phyloP scores from a whole-genome alignment of 1,140 invertebrate species.

The Homalodisca vitripennis region DNA sequence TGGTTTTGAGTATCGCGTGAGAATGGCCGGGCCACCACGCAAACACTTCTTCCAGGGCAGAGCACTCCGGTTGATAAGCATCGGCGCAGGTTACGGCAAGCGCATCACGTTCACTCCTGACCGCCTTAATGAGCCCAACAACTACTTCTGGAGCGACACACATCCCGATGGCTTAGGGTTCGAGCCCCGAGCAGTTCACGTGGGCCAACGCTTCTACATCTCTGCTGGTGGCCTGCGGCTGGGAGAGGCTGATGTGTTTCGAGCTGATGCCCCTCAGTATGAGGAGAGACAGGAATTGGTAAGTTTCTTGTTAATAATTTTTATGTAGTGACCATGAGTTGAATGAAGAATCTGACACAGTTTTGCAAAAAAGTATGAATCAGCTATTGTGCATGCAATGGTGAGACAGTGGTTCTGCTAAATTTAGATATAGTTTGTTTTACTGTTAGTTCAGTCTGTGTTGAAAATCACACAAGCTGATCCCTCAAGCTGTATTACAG shows the following conservation, averaged over 20 bases:
- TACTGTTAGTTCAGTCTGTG: too few species aligned
- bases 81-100: slow-evolving; percentile 76
- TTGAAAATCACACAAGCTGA: too few species aligned
- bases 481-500: too few species aligned
- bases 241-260: slow-evolving; percentile 61
- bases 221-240: slow-evolving; percentile 57
- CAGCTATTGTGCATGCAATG: too few species aligned
- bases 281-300: slow-evolving; percentile 61
- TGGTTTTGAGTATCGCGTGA: slow-evolving; percentile 70
- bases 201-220: slow-evolving; percentile 63
- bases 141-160: slow-evolving; percentile 78
- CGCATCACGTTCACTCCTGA: slow-evolving; percentile 70
- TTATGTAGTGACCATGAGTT: too few species aligned
- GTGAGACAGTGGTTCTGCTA: too few species aligned
- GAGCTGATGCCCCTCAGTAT: slow-evolving; percentile 60
- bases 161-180: slow-evolving; percentile 70
- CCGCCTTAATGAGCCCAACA: slow-evolving; percentile 59
- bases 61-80: slow-evolving; percentile 60
- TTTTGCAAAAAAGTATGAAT: too few species aligned
- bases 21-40: slow-evolving; percentile 57
- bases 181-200: slow-evolving; percentile 61
- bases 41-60: slow-evolving; percentile 62
- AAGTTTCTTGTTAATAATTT: too few species aligned
- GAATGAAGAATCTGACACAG: too few species aligned
- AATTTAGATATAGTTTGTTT: too few species aligned